Evolutionary conservation across 2,888 invertebrate species (phyloP).

Genomic region (Hermaeophaga mercurialis): DNA sequence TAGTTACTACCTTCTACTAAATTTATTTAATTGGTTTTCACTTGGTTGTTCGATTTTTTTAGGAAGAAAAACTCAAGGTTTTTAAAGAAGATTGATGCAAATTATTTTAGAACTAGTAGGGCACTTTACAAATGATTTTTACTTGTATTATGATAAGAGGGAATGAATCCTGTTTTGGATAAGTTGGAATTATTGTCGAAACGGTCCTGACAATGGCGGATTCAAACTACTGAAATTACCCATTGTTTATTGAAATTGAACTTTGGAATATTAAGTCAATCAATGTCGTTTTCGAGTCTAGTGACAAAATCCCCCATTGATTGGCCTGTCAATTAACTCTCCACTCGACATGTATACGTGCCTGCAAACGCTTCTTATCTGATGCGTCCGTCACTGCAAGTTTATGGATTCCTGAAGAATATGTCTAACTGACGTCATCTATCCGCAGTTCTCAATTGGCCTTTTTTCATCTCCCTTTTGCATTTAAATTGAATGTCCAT

Average conservation of each 20-base stretch:
- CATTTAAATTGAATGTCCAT: constrained; percentile 43
- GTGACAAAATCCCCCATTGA: constrained; percentile 59
- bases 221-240: constrained; percentile 51
- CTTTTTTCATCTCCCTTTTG: constrained; percentile 41
- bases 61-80: too few relatives aligned
- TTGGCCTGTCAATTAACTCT: constrained; percentile 60
- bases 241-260: constrained; percentile 59
- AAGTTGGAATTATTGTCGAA: neutral
- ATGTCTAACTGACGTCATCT: constrained; percentile 54
- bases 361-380: constrained; percentile 58
- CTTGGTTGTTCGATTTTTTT: too few relatives aligned
- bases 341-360: constrained; percentile 58
- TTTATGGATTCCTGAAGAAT: constrained; percentile 56
- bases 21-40: too few relatives aligned
- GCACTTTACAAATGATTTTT: too few relatives aligned
- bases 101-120: too few relatives aligned
- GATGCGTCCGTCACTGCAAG: constrained; percentile 57
- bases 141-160: too few relatives aligned
- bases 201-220: constrained; percentile 32
- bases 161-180: too few relatives aligned
- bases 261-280: constrained; percentile 58
- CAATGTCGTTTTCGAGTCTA: constrained; percentile 54
- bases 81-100: too few relatives aligned
- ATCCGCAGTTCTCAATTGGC: constrained; percentile 52
- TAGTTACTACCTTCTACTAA: too few relatives aligned